These are phyloP conservation scores for Carterocephalus palaemon DNA, from an alignment of 2,888 invertebrate species.

Conservation along the genomic window DNA sequence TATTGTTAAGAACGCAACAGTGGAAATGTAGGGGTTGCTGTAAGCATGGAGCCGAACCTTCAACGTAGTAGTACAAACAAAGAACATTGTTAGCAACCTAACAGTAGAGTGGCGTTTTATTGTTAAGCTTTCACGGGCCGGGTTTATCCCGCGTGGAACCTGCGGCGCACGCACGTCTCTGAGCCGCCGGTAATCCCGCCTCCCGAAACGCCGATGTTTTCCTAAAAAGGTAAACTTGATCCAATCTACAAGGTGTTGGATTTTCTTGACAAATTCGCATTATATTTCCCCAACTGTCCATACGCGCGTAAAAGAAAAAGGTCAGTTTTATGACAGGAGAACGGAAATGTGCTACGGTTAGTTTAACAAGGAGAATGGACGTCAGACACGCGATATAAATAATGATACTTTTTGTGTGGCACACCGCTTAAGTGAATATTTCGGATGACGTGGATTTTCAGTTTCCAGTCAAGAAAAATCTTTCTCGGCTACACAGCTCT, in stretches of 20 bases:
- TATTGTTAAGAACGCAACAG: no score
- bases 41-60: no score
- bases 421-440: slow-evolving; percentile 40
- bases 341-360: slow-evolving; percentile 58
- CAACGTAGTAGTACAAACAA: slow-evolving; percentile 33
- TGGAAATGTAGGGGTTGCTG: no score
- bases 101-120: slow-evolving; percentile 44
- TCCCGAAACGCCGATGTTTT: slow-evolving; percentile 48
- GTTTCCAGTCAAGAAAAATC: slow-evolving; percentile 26
- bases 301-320: slow-evolving; percentile 55
- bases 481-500: no score
- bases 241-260: slow-evolving; percentile 57
- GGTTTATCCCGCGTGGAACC: slow-evolving; percentile 45
- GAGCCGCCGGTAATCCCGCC: slow-evolving; percentile 43
- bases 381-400: slow-evolving; percentile 53
- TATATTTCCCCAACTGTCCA: slow-evolving; percentile 56
- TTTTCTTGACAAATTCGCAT: slow-evolving; percentile 67
- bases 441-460: slow-evolving; percentile 27
- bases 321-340: slow-evolving; percentile 56
- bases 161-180: slow-evolving; percentile 43
- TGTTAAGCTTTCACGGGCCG: slow-evolving; percentile 49
- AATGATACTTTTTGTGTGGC: slow-evolving; percentile 49
- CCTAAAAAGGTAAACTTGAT: slow-evolving; percentile 62
- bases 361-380: slow-evolving; percentile 66
- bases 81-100: slow-evolving; percentile 34